Evolutionary conservation across 2,888 invertebrate species (phyloP), one percentile per base, ranked within the genome.

Genomic region (Macrophya annulata): DNA sequence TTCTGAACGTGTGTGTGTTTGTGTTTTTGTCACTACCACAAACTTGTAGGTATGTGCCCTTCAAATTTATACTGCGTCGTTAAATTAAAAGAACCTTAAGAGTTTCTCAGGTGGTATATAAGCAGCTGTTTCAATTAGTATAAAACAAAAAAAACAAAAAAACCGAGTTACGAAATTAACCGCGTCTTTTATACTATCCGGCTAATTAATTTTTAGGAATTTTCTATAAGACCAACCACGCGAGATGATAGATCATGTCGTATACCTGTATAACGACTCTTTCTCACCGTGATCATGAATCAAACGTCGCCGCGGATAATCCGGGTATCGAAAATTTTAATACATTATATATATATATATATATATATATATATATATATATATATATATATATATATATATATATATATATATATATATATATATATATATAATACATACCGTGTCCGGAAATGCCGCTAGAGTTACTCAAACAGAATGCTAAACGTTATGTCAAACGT

Each of bases 61-160:
- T 37, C 68, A 37, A 37, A 37, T 74, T 74, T n/a, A 71, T 45
- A 45, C 74, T 21, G 74, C 74, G 74, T 74, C 43, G 74, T 74
- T 45, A 45, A 43, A 74, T 74, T 74, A 17, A 43, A 45, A 74
- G 45, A 68, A 74, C 74, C 74, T n/a, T n/a, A 74, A 25, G 43
- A 74, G 43, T 74, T 74, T 43, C 31, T 74, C 43, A 74, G 43
- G 74, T 45, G 45, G 31, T n/a, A 31, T n/a, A n/a, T n/a, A 45
- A 9, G 45, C 74, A 74, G 74, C 74, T 74, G 45, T 45, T 74
- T 74, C 45, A 74, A 74, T 74, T 74, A 74, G 45, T 74, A 45
- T 31, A 31, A 31, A n/a, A n/a, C n/a, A n/a, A n/a, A n/a, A n/a
- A n/a, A n/a, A n/a, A n/a, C n/a, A n/a, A n/a, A n/a, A n/a, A n/a